These are phyloP conservation scores for Dendronephthya gigantea DNA, from an alignment of 64 coral and sea anemone genomes.

Conservation along the genomic window DNA sequence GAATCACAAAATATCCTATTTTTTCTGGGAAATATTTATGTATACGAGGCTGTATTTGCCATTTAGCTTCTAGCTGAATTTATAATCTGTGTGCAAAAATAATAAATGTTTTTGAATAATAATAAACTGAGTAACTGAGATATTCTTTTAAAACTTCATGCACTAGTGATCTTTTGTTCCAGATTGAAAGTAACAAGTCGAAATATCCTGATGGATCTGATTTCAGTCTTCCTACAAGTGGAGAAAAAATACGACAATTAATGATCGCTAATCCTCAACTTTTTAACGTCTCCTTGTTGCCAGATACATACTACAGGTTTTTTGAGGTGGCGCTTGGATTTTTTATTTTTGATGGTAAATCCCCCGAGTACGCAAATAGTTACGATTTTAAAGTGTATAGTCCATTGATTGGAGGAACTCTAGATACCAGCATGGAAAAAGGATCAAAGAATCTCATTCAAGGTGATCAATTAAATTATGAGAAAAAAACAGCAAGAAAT, in stretches of 20 bases:
- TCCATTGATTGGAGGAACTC: neutral
- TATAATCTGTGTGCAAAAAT: neutral
- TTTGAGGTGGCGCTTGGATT: neutral
- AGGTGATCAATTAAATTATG: constrained; percentile 54
- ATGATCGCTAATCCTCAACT: constrained; percentile 35
- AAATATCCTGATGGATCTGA: constrained; percentile 31
- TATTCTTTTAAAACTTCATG: neutral
- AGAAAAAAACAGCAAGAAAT: too few species aligned
- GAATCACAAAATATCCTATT: too few species aligned
- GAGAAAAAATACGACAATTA: constrained; percentile 20
- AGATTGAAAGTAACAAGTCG: constrained; percentile 31
- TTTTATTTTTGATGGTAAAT: neutral
- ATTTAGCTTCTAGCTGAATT: too few species aligned
- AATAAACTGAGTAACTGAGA: neutral
- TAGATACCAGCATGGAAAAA: constrained; percentile 5
- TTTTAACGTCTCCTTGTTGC: constrained; percentile 20
- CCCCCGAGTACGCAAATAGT: neutral
- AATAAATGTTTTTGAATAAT: neutral
- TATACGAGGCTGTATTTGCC: too few species aligned
- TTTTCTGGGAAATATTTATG: too few species aligned
- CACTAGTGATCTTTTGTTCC: neutral
- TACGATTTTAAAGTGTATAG: neutral
- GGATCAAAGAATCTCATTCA: constrained; percentile 34
- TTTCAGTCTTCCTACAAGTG: constrained; percentile 3
- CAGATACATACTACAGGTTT: constrained; percentile 28